phyloP scores from a whole-genome alignment of 2,113 vertebrate species.

The Rhegmatorhina hoffmannsi region DNA sequence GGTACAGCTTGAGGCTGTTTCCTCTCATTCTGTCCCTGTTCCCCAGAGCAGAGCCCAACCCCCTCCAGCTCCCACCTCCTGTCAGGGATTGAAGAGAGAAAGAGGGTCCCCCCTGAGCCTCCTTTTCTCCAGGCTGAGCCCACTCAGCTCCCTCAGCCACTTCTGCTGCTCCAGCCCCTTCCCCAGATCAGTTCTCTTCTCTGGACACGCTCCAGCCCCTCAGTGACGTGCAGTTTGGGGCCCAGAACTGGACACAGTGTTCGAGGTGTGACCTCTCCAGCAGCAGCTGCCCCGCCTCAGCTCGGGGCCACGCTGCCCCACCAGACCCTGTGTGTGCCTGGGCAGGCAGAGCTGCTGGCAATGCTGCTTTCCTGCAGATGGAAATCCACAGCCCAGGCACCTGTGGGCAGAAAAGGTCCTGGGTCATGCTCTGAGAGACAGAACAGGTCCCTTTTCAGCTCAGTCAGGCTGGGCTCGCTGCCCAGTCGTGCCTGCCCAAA shows the following conservation, averaged over 20 bases:
- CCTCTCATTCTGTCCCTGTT: background rate
- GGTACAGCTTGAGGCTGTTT: background rate
- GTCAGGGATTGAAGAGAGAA: background rate
- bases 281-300: background rate
- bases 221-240: background rate
- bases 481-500: background rate
- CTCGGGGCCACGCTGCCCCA: accelerated
- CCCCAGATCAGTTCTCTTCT: background rate
- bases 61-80: background rate
- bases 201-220: background rate
- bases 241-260: background rate
- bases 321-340: background rate
- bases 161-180: background rate
- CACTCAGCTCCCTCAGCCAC: background rate
- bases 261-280: background rate
- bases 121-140: background rate
- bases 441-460: background rate
- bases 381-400: accelerated
- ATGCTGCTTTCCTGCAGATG: background rate
- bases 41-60: background rate
- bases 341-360: background rate
- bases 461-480: background rate
- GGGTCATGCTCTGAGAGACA: background rate
- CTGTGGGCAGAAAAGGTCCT: background rate
- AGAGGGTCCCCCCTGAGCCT: background rate